These are phyloP conservation scores for Pangasius macronema DNA, from an alignment of 2,797 vertebrate species.

Conservation along the genomic window DNA sequence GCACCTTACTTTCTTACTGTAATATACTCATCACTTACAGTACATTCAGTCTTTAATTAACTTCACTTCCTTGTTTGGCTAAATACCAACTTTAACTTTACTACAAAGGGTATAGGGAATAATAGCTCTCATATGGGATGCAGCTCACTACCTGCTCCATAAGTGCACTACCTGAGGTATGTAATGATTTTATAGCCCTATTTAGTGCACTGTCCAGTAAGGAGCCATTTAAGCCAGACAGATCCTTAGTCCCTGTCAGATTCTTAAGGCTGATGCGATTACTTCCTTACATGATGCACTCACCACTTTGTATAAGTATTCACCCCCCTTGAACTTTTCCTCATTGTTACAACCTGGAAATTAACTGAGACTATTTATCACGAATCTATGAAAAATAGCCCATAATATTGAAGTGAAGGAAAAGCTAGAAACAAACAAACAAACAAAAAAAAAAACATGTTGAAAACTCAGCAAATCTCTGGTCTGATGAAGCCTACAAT, in stretches of 20 bases:
- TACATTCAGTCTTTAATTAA: background rate
- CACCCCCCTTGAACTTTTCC: background rate
- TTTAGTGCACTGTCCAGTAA: background rate
- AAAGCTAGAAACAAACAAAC: background rate
- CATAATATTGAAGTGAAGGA: background rate
- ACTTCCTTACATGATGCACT: background rate
- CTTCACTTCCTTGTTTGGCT: background rate
- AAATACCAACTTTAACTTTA: background rate
- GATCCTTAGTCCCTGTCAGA: background rate
- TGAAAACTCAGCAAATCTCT: background rate
- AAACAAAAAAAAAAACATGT: background rate
- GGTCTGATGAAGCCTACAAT: background rate
- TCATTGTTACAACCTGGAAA: background rate
- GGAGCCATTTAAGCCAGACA: background rate
- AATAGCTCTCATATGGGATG: too few species aligned
- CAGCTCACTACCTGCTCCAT: background rate
- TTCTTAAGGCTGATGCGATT: too few species aligned
- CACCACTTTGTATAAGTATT: background rate
- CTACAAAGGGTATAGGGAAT: background rate
- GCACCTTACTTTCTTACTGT: background rate
- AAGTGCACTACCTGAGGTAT: background rate
- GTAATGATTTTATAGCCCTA: background rate
- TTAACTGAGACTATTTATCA: background rate
- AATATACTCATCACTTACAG: background rate
- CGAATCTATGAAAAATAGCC: background rate